A percentile compares a stretch with the other conserved stretches of the same genome.
Evolutionary conservation across 2,113 vertebrate genomes (phyloP).

Genomic region (Forbesichthys papilliferus): DNA sequence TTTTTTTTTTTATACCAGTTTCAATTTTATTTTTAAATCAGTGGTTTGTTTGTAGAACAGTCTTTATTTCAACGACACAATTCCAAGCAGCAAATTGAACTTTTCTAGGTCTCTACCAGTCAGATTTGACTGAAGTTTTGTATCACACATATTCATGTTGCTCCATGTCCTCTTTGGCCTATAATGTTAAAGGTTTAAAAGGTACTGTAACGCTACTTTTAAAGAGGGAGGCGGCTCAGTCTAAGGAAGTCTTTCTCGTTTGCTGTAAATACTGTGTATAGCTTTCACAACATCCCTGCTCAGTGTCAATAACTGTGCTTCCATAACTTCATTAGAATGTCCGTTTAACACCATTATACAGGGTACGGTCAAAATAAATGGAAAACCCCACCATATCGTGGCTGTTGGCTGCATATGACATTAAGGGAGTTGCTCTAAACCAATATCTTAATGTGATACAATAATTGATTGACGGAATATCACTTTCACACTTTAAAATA

Average conservation of each 20-base stretch:
- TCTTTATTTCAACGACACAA: conserved; percentile 40
- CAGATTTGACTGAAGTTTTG: conserved; percentile 53
- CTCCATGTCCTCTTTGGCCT: conserved; percentile 48
- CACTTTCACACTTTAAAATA: neutral
- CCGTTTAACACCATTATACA: conserved; percentile 48
- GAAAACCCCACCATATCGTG: conserved; percentile 16
- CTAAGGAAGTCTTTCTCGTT: conserved; percentile 46
- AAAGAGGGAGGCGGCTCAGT: conserved; percentile 37
- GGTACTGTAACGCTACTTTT: conserved; percentile 24
- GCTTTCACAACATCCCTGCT: conserved; percentile 47
- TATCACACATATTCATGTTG: conserved; percentile 58
- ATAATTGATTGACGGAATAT: neutral
- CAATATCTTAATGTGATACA: too few species aligned
- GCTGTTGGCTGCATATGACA: conserved; percentile 30
- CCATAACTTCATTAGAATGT: conserved; percentile 49
- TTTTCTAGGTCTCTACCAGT: conserved; percentile 50
- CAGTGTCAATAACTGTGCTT: conserved; percentile 62
- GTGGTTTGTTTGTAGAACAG: conserved; percentile 34
- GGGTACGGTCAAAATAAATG: conserved; percentile 56
- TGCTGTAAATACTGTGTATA: conserved; percentile 75
- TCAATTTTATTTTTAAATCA: conserved; percentile 20
- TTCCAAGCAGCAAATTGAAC: conserved; percentile 73
- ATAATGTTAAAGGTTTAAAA: conserved; percentile 44
- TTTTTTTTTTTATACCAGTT: conserved; percentile 26
- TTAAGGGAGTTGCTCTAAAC: neutral